Base-by-base conservation (phyloP, 92 coral and sea anemone genomes). In the Phenganax stokvisi region DNA sequence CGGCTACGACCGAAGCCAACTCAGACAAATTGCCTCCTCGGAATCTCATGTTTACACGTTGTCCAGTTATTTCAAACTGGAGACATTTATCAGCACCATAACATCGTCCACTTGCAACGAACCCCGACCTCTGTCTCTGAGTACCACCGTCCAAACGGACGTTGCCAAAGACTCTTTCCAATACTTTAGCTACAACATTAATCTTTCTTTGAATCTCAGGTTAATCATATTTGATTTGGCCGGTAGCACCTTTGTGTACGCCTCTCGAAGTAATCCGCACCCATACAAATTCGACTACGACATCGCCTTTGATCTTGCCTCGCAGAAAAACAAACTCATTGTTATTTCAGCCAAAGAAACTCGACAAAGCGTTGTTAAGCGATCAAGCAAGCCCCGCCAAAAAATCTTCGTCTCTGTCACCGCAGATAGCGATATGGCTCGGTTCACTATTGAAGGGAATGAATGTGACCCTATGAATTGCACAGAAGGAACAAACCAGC, bases 251-350 rank as follows among this genome's bases (percentile, higher is more conserved):
- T 57, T 77, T 62, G 69, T 77, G 47, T 77, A 77, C 82, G 82
- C 44, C 29, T 77, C 82, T 77, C 82, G 82, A 25, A 77, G 69
- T 54, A 77, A 62, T 51, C 82, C 72, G 28, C 82, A 77, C 70
- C 84, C 84, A 44, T 81, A 70, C 74, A 81, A 81, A 76, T 81
- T 53, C 74, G 77, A 81, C 62, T 61, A 81, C 78, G 84, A 81
- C 77, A 44, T 67, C 74, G 59, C 59, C 65, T 56, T 81, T 63
- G 77, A 81, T 55, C 72, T 55, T 57, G 72, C 84, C 61, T 66
- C 78, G 61, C 84, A 66, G 84, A 81, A 70, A 72, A 47, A 77
- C 28, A 77, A 77, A 77, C 47, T 77, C 62, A 54, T 77, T 54
- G 82, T 77, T 6, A 77, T 59, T 7, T 65, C 71, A 10, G 11